Evolutionary conservation across 2,113 vertebrate species (phyloP).

Genomic region (Garra rufa): DNA sequence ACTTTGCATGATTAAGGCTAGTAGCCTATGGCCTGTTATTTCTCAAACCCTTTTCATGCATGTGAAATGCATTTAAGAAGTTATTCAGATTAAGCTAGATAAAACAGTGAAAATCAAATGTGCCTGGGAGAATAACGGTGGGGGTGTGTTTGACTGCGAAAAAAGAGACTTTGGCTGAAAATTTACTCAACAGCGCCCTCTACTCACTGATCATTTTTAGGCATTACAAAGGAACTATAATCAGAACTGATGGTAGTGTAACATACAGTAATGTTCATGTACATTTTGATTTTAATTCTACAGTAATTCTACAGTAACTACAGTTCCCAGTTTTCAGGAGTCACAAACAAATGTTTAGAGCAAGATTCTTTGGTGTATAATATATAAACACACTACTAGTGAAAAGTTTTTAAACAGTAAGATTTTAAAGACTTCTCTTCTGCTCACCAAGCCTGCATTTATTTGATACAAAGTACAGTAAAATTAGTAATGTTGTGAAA

Average conservation of each 20-base stretch:
- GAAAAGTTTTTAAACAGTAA: too few relatives aligned
- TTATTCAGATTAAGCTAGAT: background rate
- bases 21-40: background rate
- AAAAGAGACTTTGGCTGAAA: too few relatives aligned
- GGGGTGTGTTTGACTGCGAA: too few relatives aligned
- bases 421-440: too few relatives aligned
- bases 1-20: background rate
- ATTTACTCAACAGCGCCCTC: constrained; percentile 49
- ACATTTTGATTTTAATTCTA: background rate
- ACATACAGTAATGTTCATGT: background rate
- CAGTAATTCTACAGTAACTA: too few relatives aligned
- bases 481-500: too few relatives aligned
- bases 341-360: too few relatives aligned
- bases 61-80: background rate
- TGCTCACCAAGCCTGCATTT: too few relatives aligned
- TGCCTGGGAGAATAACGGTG: background rate
- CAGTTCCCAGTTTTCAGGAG: too few relatives aligned
- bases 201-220: constrained; percentile 50
- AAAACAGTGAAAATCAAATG: background rate
- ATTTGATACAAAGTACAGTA: too few relatives aligned
- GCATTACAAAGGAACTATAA: constrained; percentile 1
- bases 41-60: background rate
- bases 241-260: background rate
- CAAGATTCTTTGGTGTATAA: too few relatives aligned
- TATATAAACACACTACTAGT: too few relatives aligned